Percentiles rank a stretch among this genome's conserved stretches.
Conservation (phyloP, 2,888 invertebrate species). For the Hermaeophaga mercurialis region DNA sequence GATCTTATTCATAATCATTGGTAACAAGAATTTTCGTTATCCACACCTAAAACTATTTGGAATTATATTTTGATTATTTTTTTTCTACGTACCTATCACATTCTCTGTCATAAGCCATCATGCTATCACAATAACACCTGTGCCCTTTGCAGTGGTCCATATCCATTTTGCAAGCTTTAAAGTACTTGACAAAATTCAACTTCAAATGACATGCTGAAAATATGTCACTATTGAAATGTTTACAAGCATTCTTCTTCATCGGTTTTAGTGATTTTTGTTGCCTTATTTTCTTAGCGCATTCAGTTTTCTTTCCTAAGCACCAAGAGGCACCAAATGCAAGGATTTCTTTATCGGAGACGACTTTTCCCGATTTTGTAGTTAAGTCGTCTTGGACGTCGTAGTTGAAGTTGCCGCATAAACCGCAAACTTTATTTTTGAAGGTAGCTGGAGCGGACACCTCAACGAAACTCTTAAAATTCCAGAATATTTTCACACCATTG, state of each 20-base stretch:
- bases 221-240: conserved; percentile 54
- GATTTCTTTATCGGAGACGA: conserved; percentile 67
- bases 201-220: conserved; percentile 81
- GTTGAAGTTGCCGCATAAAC: conserved; percentile 95
- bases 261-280: conserved; percentile 16
- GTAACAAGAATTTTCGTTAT: too few species aligned
- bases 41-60: too few species aligned
- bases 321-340: conserved; percentile 86
- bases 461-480: conserved; percentile 93
- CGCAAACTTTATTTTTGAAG: conserved; percentile 81
- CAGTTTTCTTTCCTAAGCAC: conserved; percentile 71
- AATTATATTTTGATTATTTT: too few species aligned
- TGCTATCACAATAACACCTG: conserved; percentile 87
- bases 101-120: conserved; percentile 87
- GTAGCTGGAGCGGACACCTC: conserved; percentile 79
- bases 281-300: conserved; percentile 42
- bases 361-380: conserved; percentile 65
- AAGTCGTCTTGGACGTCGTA: conserved; percentile 85
- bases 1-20: too few species aligned
- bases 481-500: conserved; percentile 82
- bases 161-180: conserved; percentile 78
- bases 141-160: conserved; percentile 83
- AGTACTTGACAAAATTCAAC: conserved; percentile 81
- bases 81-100: conserved; percentile 63
- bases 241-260: conserved; percentile 42